These are phyloP conservation scores for Physeter macrocephalus DNA, from an alignment of 2,113 vertebrate species.

Conservation along the genomic window DNA sequence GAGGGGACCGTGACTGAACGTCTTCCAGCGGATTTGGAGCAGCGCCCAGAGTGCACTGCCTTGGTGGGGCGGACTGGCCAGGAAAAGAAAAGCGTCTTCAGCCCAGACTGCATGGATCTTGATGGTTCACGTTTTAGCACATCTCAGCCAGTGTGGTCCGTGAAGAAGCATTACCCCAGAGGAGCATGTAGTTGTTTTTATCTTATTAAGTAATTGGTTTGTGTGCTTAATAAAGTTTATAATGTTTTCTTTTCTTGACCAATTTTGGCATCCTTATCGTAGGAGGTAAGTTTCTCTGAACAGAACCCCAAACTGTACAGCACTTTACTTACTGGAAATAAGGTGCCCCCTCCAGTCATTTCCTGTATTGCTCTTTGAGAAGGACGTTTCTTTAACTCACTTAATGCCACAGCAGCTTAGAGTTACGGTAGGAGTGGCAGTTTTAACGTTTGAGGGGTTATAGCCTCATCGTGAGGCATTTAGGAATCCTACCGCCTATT, in stretches of 20 bases:
- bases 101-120: accelerated
- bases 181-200: not conserved
- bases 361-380: not conserved
- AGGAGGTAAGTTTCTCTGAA: not conserved
- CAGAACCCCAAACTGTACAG: not conserved
- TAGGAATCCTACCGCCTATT: not conserved
- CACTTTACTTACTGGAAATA: not conserved
- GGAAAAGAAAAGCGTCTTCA: not conserved
- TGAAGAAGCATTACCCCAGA: not conserved
- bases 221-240: not conserved
- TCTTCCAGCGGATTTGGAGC: not conserved
- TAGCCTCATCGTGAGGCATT: not conserved
- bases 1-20: not conserved
- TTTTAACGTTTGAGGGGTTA: too few relatives aligned
- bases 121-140: not conserved
- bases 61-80: accelerated
- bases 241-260: not conserved
- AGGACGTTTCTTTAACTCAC: not conserved
- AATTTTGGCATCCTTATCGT: not conserved
- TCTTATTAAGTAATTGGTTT: not conserved
- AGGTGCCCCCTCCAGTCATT: not conserved
- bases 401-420: not conserved
- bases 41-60: not conserved
- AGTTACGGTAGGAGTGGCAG: accelerated
- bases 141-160: not conserved